Conservation (phyloP, 2,113 vertebrate genomes). For the Aptenodytes forsteri region DNA sequence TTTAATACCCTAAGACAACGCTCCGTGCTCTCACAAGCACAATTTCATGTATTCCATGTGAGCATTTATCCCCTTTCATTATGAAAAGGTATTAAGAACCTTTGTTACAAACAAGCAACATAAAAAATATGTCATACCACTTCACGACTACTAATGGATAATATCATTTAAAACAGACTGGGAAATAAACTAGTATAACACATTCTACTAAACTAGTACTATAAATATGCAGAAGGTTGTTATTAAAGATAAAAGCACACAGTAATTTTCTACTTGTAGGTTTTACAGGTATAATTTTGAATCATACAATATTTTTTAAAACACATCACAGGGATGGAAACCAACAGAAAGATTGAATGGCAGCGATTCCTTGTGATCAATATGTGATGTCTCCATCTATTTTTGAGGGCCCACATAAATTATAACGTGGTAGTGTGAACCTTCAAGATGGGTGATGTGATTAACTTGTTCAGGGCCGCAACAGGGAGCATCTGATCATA, state of each 20-base stretch:
- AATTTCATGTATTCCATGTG: background rate
- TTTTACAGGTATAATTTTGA: constrained; percentile 64
- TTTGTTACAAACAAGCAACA: constrained; percentile 44
- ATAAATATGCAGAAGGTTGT: constrained; percentile 55
- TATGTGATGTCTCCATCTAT: background rate
- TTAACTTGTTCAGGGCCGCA: constrained; percentile 2
- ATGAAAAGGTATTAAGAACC: constrained; percentile 29
- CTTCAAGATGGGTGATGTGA: background rate
- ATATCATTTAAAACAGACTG: constrained; percentile 51
- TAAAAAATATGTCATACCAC: constrained; percentile 46
- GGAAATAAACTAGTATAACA: constrained; percentile 58
- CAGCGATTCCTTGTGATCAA: background rate
- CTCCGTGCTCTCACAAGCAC: background rate
- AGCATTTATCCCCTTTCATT: constrained; percentile 46
- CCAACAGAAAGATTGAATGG: constrained; percentile 19
- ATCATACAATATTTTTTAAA: constrained; percentile 56
- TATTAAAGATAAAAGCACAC: constrained; percentile 69
- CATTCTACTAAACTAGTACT: constrained; percentile 43
- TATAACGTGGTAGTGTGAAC: background rate
- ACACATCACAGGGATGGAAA: constrained; percentile 18
- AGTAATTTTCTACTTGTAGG: constrained; percentile 65
- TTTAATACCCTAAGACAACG: constrained; percentile 45
- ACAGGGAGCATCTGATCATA: rapidly evolving
- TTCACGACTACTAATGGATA: constrained; percentile 58
- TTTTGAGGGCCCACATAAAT: background rate